Evolutionary conservation across 2,797 vertebrate species (phyloP).

Genomic region (Anabas testudineus): DNA sequence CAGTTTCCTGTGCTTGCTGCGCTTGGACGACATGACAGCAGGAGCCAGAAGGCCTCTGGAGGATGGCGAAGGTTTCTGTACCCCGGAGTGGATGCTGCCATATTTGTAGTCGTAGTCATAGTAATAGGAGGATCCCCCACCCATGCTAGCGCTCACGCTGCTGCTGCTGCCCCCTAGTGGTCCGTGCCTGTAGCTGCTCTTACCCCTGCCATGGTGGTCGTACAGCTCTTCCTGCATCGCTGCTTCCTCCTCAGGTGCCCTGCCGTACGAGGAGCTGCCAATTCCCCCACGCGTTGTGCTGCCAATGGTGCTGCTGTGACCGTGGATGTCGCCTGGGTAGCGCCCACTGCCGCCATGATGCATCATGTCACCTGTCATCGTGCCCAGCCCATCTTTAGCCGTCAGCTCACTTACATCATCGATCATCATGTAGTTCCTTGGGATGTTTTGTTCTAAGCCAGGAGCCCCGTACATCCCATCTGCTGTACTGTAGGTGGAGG

Average conservation of each 20-base stretch:
- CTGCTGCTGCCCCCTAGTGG: conserved; percentile 87
- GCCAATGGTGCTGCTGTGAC: conserved; percentile 83
- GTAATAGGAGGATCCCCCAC: conserved; percentile 88
- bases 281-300: conserved; percentile 80
- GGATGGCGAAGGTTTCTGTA: conserved; percentile 88
- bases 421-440: conserved; percentile 98
- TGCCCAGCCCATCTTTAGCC: conserved; percentile 91
- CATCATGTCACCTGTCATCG: conserved; percentile 80
- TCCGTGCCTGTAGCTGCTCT: conserved; percentile 92
- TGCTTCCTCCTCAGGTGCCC: conserved; percentile 93
- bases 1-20: conserved; percentile 98
- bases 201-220: conserved; percentile 92
- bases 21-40: conserved; percentile 93
- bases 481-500: conserved; percentile 88
- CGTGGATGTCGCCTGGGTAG: conserved; percentile 80
- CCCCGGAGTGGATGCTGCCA: conserved; percentile 73
- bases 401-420: conserved; percentile 98
- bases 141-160: conserved; percentile 82
- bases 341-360: conserved; percentile 87
- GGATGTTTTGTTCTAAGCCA: conserved; percentile 94
- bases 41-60: conserved; percentile 92
- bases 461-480: conserved; percentile 90
- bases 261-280: conserved; percentile 91
- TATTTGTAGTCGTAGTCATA: conserved; percentile 92
- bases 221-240: conserved; percentile 93